phyloP scores from a whole-genome alignment of 2,113 vertebrate species.

The Hirundichthys speculiger region DNA sequence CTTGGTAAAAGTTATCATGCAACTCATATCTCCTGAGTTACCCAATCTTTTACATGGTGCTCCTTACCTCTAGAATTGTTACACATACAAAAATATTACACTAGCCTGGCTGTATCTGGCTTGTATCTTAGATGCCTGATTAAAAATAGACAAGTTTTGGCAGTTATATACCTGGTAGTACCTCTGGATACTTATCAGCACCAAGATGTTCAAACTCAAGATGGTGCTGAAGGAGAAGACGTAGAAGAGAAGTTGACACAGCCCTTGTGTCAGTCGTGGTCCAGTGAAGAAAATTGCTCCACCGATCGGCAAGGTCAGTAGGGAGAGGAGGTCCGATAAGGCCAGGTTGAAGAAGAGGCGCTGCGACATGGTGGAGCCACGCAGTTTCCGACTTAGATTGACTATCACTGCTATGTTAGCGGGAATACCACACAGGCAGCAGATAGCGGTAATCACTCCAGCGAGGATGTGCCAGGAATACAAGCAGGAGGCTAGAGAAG shows the following conservation, averaged over 20 bases:
- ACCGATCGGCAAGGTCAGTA: constrained; percentile 11
- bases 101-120: no score
- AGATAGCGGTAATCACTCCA: constrained; percentile 5
- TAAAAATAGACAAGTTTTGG: no score
- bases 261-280: not conserved
- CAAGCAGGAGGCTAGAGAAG: not conserved
- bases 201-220: constrained; percentile 7
- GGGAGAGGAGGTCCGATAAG: constrained; percentile 6
- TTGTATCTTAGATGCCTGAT: no score
- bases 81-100: no score
- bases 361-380: not conserved
- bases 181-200: constrained; percentile 45
- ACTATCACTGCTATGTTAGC: constrained; percentile 14
- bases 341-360: constrained; percentile 39
- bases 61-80: no score
- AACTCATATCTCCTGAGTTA: no score
- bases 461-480: not conserved
- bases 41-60: no score
- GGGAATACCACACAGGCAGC: constrained; percentile 20
- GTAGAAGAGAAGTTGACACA: constrained; percentile 19
- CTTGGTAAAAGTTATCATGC: no score
- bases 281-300: not conserved
- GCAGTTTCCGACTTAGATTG: constrained; percentile 13
- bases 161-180: constrained; percentile 36
- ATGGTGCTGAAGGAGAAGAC: constrained; percentile 25